phyloP scores from a whole-genome alignment of 2,888 invertebrate species.

The Ochlodes sylvanus region DNA sequence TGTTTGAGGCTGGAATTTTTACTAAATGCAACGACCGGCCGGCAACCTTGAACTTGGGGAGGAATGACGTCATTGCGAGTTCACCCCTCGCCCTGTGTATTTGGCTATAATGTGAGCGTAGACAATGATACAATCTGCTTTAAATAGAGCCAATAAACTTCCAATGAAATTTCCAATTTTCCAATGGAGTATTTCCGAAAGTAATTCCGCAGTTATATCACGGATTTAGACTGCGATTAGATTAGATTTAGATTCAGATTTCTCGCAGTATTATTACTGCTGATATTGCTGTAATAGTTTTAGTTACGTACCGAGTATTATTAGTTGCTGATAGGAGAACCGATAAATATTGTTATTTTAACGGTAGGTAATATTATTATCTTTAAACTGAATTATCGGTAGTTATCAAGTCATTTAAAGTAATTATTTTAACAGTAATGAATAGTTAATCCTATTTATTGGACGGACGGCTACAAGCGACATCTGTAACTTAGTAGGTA shows the following conservation, averaged over 20 bases:
- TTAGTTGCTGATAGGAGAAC: too few species aligned
- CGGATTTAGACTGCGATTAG: conserved; percentile 3
- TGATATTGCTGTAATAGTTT: too few species aligned
- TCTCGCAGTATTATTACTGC: too few species aligned
- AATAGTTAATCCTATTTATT: too few species aligned
- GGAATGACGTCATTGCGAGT: conserved; percentile 19
- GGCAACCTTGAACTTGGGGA: conserved; percentile 16
- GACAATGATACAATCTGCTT: conserved; percentile 19
- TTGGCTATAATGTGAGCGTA: conserved; percentile 1
- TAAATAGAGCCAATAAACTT: conserved; percentile 17
- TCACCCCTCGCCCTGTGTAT: background rate
- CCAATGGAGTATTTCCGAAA: conserved; percentile 15
- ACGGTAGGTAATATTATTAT: too few species aligned
- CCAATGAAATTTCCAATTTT: conserved; percentile 11
- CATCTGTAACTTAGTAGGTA: too few species aligned
- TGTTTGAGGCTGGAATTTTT: conserved; percentile 22
- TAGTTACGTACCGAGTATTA: too few species aligned
- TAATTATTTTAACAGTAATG: too few species aligned
- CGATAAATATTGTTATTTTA: too few species aligned
- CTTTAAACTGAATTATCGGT: too few species aligned
- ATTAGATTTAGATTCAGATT: background rate
- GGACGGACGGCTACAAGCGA: too few species aligned
- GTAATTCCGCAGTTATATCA: conserved; percentile 8
- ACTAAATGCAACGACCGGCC: conserved; percentile 22
- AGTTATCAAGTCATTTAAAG: too few species aligned